Evolutionary conservation across 2,113 vertebrate species (phyloP), one percentile per base, ranked within the genome.

Genomic region (Rhegmatorhina hoffmannsi): DNA sequence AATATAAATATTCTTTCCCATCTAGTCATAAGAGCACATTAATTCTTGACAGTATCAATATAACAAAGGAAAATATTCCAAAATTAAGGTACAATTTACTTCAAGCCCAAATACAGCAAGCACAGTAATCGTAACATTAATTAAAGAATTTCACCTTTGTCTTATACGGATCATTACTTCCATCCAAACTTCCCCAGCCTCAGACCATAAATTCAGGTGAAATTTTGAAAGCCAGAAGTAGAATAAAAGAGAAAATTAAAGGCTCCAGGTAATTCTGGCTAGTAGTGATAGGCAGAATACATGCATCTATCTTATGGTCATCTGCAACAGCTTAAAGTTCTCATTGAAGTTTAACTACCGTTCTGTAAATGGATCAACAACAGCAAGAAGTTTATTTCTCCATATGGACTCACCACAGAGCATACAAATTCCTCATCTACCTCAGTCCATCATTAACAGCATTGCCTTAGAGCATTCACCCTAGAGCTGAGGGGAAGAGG

Each of bases 71-170:
- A 84, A 86, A 85, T 78, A 88, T 58, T 83, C 74, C 81, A 64
- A 93, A 95, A 94, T 86, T 91, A 91, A 93, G 66, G 84, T 89
- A 89, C 21, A 84, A 78, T 90, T 96, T 92, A 85, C 78, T 96
- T 89, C 76, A 89, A 87, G 90, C 83, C 86, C 25, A 89, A 88
- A 93, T 26, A 88, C 55, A 91, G 72, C 73, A 91, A 87, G 69
- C 67, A 86, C 13, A 31, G 52, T 56, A 80, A 90, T 86, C 74
- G 88, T 74, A 43, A 73, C 0, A 0, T 72, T 81, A 94, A 36
- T 56, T 67, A 17, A 86, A 91, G 73, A 94, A 74, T 53, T 86
- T 91, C 74, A 92, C 69, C 84, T 92, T 79, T 87, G 46, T 67
- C 85, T 93, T 74, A 31, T 67, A 53, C 28, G 36, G 49, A 84